Evolutionary conservation across 2,888 invertebrate genomes (phyloP).

Genomic region (Ichneumoninae sp.): DNA sequence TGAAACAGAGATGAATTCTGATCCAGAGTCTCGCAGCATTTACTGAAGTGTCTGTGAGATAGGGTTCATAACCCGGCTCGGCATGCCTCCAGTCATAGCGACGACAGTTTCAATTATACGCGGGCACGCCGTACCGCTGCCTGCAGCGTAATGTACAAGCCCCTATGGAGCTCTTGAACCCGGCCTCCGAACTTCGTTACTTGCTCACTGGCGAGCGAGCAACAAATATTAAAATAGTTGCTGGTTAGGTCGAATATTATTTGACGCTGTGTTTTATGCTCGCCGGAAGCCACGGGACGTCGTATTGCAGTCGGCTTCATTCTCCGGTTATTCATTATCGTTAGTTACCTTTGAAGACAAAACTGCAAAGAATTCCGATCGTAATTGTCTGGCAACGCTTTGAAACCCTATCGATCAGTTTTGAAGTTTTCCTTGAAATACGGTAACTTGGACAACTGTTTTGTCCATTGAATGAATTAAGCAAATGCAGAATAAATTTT

Average conservation of each 20-base stretch:
- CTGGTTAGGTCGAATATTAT: constrained; percentile 27
- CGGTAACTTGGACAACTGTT: too few relatives aligned
- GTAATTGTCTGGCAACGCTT: too few relatives aligned
- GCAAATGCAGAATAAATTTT: too few relatives aligned
- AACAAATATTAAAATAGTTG: constrained; percentile 38
- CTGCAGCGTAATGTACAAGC: constrained; percentile 31
- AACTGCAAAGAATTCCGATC: too few relatives aligned
- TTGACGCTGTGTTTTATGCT: constrained; percentile 4
- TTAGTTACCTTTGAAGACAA: too few relatives aligned
- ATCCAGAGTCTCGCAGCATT: constrained; percentile 22
- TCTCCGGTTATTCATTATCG: not conserved
- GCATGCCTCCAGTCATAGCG: constrained; percentile 56
- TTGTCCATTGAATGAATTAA: too few relatives aligned
- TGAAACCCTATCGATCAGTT: too few relatives aligned
- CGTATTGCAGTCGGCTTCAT: not conserved
- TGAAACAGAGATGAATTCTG: constrained; percentile 47
- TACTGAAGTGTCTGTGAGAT: constrained; percentile 8
- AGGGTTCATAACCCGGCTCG: constrained; percentile 53
- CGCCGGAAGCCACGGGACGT: not conserved
- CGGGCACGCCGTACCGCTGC: constrained; percentile 35
- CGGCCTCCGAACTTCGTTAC: constrained; percentile 23
- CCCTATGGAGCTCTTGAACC: constrained; percentile 22
- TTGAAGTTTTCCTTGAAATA: too few relatives aligned
- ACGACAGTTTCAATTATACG: constrained; percentile 63
- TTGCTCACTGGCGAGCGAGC: constrained; percentile 20